phyloP scores from a whole-genome alignment of 2,888 invertebrate species.

The Bellardia pandia region DNA sequence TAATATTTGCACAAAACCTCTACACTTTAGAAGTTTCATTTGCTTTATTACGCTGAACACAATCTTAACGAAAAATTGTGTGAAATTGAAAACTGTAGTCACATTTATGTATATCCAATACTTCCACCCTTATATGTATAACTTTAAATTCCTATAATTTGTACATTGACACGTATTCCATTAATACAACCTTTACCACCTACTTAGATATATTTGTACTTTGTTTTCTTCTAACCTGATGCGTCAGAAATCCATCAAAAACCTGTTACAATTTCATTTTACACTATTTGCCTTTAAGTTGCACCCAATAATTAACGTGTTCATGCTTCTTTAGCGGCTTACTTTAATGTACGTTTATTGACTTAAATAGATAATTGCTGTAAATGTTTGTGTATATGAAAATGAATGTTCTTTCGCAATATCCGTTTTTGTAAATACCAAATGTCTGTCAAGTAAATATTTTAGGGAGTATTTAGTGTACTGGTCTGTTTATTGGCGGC shows the following conservation, averaged over 20 bases:
- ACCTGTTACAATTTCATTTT: conserved; percentile 32
- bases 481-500: neutral
- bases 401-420: neutral
- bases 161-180: neutral
- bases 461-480: neutral
- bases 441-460: neutral
- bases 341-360: conserved; percentile 32
- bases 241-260: conserved; percentile 37
- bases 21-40: too few relatives aligned
- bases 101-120: too few relatives aligned
- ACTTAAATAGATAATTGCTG: conserved; percentile 19
- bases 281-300: neutral
- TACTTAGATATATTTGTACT: conserved; percentile 18
- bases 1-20: too few relatives aligned
- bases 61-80: too few relatives aligned
- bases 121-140: too few relatives aligned
- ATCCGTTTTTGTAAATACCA: conserved; percentile 33
- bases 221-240: neutral
- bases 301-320: conserved; percentile 28
- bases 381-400: conserved; percentile 3
- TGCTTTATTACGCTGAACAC: too few relatives aligned
- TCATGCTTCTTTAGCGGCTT: conserved; percentile 43
- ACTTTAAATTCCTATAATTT: too few relatives aligned
- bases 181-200: neutral
- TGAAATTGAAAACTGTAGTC: too few relatives aligned